Conservation (phyloP, 2,113 vertebrate species). For the Mus musculus region GRCm39 chr11:73703501-73704000, state of each 20-base stretch:
- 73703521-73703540: too few species aligned
- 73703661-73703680: too few species aligned
- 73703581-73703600: too few species aligned
- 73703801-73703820: rapidly evolving
- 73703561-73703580: too few species aligned
- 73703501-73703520: background rate
- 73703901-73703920: background rate
- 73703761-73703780: background rate
- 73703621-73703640: too few species aligned
- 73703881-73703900: background rate
- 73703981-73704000: background rate
- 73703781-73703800: background rate
- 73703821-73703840: background rate
- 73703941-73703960: background rate
- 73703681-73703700: too few species aligned
- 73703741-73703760: background rate
- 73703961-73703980: background rate
- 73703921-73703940: background rate
- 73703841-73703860: background rate
- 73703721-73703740: background rate
- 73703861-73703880: background rate
- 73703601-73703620: too few species aligned
- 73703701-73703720: background rate
- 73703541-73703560: too few species aligned
- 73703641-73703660: too few species aligned